Evolutionary conservation across 2,113 vertebrate species (phyloP).

Genomic region (Coturnix japonica): DNA sequence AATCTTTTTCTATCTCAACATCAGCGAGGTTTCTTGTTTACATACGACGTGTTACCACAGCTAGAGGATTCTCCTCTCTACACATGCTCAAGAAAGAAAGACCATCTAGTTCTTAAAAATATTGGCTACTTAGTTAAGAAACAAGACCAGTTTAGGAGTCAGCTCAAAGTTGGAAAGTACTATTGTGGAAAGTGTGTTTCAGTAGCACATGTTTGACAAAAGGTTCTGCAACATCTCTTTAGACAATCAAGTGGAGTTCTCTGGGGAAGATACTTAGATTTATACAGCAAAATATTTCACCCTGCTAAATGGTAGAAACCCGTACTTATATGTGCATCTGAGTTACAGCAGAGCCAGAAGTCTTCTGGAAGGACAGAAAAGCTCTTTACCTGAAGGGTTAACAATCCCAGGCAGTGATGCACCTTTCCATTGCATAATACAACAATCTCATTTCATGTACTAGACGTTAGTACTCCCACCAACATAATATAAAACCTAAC

Average conservation of each 20-base stretch:
- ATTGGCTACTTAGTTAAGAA: not conserved
- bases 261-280: not conserved
- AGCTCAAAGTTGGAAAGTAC: not conserved
- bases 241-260: not conserved
- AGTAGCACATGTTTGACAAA: accelerated
- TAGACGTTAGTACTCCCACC: not conserved
- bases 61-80: not conserved
- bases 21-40: not conserved
- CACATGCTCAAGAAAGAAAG: not conserved
- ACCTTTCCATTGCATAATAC: not conserved
- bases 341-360: not conserved
- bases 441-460: not conserved
- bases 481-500: not conserved
- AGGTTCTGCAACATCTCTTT: not conserved
- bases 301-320: not conserved
- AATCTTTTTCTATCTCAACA: not conserved
- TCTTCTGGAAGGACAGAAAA: not conserved
- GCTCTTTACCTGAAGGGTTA: not conserved
- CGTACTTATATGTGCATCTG: not conserved
- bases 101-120: not conserved
- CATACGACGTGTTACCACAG: not conserved
- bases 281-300: not conserved
- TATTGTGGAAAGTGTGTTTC: not conserved
- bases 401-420: not conserved
- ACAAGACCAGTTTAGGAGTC: not conserved